Percentiles rank a stretch among this genome's conserved stretches.
phyloP scores from a whole-genome alignment of 2,797 vertebrate species.

The Pangasius sanitwongsei region DNA sequence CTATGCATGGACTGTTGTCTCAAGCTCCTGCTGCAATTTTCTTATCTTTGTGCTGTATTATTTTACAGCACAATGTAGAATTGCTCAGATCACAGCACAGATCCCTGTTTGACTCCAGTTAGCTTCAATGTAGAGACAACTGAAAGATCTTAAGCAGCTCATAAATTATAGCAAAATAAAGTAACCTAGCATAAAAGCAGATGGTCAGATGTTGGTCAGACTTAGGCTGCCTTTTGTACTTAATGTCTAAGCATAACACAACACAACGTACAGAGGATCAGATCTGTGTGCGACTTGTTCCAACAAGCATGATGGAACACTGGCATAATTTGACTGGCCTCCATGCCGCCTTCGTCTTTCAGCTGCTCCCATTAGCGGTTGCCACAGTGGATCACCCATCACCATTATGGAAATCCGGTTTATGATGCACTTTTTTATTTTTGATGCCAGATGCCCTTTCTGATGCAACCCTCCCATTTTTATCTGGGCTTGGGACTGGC shows the following conservation, averaged over 20 bases:
- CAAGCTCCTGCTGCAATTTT: conserved; percentile 7
- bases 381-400: too few relatives aligned
- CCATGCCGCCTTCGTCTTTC: too few relatives aligned
- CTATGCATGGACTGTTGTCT: conserved; percentile 8
- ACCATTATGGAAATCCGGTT: too few relatives aligned
- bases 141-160: background rate
- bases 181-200: background rate
- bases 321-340: conserved; percentile 2
- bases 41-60: conserved; percentile 17
- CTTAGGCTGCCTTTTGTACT: background rate
- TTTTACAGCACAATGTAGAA: conserved; percentile 13
- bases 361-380: too few relatives aligned
- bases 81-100: background rate
- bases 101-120: background rate
- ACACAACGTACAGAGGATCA: background rate
- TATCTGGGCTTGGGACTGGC: too few relatives aligned
- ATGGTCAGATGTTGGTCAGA: background rate
- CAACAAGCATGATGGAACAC: background rate
- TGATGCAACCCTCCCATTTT: too few relatives aligned
- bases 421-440: too few relatives aligned
- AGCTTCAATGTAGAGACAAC: background rate
- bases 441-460: too few relatives aligned
- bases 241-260: background rate
- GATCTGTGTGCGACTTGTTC: background rate
- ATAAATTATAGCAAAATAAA: background rate